These are phyloP conservation scores for Catagonus wagneri DNA, from an alignment of 2,113 vertebrate species.

Conservation along the genomic window DNA sequence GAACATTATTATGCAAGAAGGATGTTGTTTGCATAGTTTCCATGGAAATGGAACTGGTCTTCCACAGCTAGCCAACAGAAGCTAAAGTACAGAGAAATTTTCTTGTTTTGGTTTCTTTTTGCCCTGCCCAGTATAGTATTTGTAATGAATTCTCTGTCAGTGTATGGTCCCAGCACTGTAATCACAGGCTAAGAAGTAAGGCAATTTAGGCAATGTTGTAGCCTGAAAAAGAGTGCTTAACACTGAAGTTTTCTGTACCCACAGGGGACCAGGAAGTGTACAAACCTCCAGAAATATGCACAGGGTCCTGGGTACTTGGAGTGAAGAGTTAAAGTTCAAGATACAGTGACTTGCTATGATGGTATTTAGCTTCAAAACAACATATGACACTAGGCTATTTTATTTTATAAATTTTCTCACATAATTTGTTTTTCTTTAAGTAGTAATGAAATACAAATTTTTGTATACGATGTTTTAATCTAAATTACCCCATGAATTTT, in stretches of 20 bases:
- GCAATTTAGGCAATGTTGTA: not conserved
- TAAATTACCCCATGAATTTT: not conserved
- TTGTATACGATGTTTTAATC: not conserved
- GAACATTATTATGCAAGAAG: not conserved
- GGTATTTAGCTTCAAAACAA: not conserved
- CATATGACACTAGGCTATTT: not conserved
- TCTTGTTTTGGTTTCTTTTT: not conserved
- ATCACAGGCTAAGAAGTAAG: not conserved
- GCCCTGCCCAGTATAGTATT: not conserved
- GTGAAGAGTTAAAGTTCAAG: not conserved
- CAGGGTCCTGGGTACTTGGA: not conserved
- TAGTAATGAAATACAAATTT: not conserved
- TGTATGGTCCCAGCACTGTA: not conserved
- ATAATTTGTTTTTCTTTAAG: not conserved
- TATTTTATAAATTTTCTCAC: not conserved
- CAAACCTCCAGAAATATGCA: not conserved
- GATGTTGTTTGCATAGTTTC: not conserved
- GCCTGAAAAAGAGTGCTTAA: not conserved
- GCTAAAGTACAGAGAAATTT: not conserved
- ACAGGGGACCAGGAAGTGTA: not conserved
- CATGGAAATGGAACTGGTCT: not conserved
- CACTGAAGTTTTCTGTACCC: not conserved
- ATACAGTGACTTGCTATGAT: not conserved
- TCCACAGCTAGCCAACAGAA: not conserved
- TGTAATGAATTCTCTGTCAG: not conserved